These are phyloP conservation scores for Busseola fusca DNA, from an alignment of 2,888 invertebrate genomes.

Conservation along the genomic window DNA sequence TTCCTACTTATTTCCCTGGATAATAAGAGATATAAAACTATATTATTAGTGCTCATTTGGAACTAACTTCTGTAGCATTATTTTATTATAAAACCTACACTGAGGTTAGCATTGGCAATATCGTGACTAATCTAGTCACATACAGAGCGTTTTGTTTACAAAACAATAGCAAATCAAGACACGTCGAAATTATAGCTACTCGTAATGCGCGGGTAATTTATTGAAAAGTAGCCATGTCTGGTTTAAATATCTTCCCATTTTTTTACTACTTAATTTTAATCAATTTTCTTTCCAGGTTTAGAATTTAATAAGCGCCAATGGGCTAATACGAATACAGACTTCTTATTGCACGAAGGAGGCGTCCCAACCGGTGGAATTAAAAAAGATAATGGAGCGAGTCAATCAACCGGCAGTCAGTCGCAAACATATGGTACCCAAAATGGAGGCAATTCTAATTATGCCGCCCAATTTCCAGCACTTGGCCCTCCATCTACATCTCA, in stretches of 20 bases:
- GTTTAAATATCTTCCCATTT: not conserved
- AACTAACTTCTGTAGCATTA: not conserved
- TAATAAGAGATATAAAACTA: not conserved
- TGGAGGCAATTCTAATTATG: constrained; percentile 59
- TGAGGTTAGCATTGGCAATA: not conserved
- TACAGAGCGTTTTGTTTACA: constrained; percentile 8
- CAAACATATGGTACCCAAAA: constrained; percentile 46
- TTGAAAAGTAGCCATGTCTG: not conserved
- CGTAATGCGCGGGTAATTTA: not conserved
- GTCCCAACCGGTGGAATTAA: constrained; percentile 66
- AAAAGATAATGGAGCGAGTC: constrained; percentile 66
- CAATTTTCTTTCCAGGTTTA: constrained; percentile 72
- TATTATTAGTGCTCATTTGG: not conserved
- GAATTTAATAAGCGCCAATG: constrained; percentile 70
- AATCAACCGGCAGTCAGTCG: constrained; percentile 46
- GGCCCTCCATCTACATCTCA: constrained; percentile 50
- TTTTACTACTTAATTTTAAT: not conserved
- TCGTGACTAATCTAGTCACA: not conserved
- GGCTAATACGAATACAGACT: constrained; percentile 78
- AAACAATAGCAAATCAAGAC: constrained; percentile 18
- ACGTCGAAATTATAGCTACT: not conserved
- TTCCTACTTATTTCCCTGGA: not conserved
- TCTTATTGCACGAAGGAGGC: constrained; percentile 81
- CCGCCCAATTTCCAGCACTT: constrained; percentile 61
- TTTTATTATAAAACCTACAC: not conserved